Evolutionary conservation across 2,797 vertebrate species (phyloP), one percentile per base, ranked within the genome.

Genomic region (Aphelocoma californica): DNA sequence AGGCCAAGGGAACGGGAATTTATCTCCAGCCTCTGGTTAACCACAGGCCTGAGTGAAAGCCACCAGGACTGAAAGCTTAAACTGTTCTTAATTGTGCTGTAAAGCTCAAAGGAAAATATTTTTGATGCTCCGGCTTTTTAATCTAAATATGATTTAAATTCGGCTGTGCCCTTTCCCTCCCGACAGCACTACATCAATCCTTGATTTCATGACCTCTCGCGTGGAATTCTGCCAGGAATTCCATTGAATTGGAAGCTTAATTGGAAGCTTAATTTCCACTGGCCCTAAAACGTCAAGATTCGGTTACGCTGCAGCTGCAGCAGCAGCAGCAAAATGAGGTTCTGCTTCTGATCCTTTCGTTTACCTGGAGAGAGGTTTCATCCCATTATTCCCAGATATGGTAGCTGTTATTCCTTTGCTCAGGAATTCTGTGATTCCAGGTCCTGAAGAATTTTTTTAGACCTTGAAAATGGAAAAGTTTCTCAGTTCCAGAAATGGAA

Each of bases 21-120:
- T 73, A 86, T 95, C 96, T 93, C 71, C 93, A 86, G 88, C 81
- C 8, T n/a, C 94, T 66, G 96, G 96, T 97, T 96, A 97, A 97
- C 96, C 96, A 25, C 96, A 96, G 92, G 81, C 91, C 95, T 86
- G 96, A 95, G 89, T 24, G 81, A 84, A 84, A 96, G 95, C 95
- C 95, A 42, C 96, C 90, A 61, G 96, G 80, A 58, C 12, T 82
- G 89, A 89, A 95, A 96, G 93, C 89, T 88, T 90, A 88, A 97
- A 95, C 92, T 96, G 93, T 88, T 96, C 96, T 86, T 96, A 95
- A 97, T 97, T 94, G 96, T 57, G 53, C 95, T 74, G 89, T n/a
- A 94, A 95, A 96, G 96, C 95, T 95, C 86, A 71, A 96, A 96
- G 88, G 95, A 92, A 97, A 97, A 97, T 96, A 96, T 95, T 96